Conservation (phyloP, 2,113 vertebrate species). For the Platysternon megacephalum region DNA sequence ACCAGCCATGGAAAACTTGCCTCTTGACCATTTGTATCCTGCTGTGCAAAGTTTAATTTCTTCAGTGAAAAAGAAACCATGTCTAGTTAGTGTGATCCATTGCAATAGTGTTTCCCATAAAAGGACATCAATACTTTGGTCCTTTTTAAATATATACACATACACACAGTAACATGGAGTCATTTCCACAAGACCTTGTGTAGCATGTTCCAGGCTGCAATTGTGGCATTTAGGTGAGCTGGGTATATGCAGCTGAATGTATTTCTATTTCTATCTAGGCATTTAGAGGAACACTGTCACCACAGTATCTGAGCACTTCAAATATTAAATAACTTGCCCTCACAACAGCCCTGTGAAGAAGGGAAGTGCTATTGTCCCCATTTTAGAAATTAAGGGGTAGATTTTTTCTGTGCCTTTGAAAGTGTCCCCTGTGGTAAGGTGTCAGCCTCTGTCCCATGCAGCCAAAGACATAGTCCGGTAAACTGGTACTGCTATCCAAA, state of each 20-base stretch:
- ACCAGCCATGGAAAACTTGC: neutral
- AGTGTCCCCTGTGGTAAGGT: neutral
- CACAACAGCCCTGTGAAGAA: neutral
- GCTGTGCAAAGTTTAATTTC: constrained; percentile 39
- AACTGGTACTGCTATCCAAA: neutral
- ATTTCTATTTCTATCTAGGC: neutral
- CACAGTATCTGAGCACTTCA: neutral
- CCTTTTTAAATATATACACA: neutral
- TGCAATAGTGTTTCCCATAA: constrained; percentile 9
- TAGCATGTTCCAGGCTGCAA: neutral
- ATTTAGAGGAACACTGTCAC: neutral
- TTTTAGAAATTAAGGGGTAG: neutral
- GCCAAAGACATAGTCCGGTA: neutral
- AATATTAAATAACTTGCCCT: neutral
- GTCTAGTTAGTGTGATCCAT: neutral
- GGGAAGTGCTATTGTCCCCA: fast-evolving
- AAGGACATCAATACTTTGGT: neutral
- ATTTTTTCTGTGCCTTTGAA: neutral
- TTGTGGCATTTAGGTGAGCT: neutral
- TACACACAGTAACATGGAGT: neutral
- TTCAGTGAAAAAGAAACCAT: neutral
- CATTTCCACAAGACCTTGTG: neutral
- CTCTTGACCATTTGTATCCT: neutral
- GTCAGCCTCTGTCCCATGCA: neutral
- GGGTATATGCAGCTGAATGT: fast-evolving